Conservation (phyloP, 2,888 invertebrate genomes). For the Tenthredo mesomela region DNA sequence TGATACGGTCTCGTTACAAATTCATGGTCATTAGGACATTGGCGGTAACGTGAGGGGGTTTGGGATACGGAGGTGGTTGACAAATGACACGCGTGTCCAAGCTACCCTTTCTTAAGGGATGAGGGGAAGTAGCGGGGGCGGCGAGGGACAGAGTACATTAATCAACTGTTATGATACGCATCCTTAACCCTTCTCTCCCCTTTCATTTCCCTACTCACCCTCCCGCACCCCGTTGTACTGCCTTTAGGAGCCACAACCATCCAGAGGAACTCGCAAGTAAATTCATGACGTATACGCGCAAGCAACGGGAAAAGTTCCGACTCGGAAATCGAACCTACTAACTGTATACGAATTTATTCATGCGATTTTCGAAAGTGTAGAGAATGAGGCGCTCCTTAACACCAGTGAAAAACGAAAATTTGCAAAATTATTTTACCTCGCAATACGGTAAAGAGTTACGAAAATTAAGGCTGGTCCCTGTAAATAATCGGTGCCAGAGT, state of each 20-base stretch:
- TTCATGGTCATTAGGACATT: constrained; percentile 61
- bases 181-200: constrained; percentile 68
- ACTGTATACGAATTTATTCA: constrained; percentile 61
- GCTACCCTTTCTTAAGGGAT: constrained; percentile 45
- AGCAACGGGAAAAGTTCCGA: constrained; percentile 44
- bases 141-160: constrained; percentile 67
- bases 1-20: constrained; percentile 58
- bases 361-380: constrained; percentile 35
- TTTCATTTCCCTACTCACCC: constrained; percentile 51
- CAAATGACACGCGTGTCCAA: constrained; percentile 65
- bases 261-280: constrained; percentile 46
- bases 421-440: constrained; percentile 6
- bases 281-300: constrained; percentile 44
- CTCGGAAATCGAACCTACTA: constrained; percentile 61
- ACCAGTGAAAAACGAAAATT: not conserved
- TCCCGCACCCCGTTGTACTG: constrained; percentile 6
- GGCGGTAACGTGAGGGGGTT: constrained; percentile 31
- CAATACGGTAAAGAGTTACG: not conserved
- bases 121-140: constrained; percentile 18
- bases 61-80: constrained; percentile 58
- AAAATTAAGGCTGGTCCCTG: constrained; percentile 3
- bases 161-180: constrained; percentile 69
- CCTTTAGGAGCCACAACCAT: constrained; percentile 15
- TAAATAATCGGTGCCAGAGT: not conserved
- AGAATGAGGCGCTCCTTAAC: not conserved